These are phyloP conservation scores for Myrmophylax atrothorax DNA, from an alignment of 2,113 vertebrate species.

Conservation along the genomic window DNA sequence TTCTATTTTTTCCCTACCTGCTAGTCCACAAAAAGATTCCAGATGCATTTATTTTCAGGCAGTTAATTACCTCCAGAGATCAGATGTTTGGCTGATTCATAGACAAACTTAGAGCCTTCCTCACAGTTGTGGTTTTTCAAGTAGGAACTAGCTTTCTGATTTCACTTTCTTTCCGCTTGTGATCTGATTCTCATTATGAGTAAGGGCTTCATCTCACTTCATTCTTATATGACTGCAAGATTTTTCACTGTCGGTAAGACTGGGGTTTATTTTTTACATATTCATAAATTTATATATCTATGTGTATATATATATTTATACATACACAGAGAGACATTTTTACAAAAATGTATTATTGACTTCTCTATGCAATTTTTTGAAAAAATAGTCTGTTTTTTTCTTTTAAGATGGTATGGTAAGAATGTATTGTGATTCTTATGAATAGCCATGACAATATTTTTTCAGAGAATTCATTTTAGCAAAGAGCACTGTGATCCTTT, in stretches of 20 bases:
- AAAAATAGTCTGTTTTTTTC: not conserved
- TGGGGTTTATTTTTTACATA: not conserved
- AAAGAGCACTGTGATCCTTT: not conserved
- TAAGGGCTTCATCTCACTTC: not conserved
- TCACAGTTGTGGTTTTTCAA: not conserved
- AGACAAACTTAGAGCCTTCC: conserved; percentile 26
- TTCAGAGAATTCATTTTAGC: not conserved
- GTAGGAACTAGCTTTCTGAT: conserved; percentile 45
- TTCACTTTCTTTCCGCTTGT: conserved; percentile 28
- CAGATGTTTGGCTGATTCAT: conserved; percentile 64
- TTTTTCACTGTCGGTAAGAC: conserved; percentile 46
- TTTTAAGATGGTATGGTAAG: not conserved
- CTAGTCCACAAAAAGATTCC: not conserved
- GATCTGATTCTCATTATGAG: conserved; percentile 1
- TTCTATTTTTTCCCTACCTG: not conserved
- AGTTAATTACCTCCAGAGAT: conserved; percentile 41
- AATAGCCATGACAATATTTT: not conserved
- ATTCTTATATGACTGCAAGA: not conserved
- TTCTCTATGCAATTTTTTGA: not conserved
- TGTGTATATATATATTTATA: not conserved
- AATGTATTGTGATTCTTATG: not conserved
- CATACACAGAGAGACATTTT: not conserved
- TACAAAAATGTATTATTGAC: not conserved
- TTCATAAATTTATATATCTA: not conserved
- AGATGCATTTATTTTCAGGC: conserved; percentile 39